Evolutionary conservation across 2,113 vertebrate genomes (phyloP).

Genomic region (Pantherophis guttatus): DNA sequence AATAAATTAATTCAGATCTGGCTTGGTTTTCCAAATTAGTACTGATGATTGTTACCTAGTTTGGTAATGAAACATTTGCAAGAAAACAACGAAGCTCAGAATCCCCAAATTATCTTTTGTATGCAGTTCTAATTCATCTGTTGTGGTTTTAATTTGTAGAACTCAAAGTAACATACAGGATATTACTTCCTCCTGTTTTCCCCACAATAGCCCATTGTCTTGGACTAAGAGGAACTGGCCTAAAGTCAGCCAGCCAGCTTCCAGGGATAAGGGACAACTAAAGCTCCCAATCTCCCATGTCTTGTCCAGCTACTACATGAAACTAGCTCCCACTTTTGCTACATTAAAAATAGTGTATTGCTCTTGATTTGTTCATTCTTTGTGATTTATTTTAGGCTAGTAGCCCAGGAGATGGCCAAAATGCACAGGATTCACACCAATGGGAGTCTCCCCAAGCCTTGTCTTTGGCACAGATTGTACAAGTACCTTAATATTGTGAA

Average conservation of each 20-base stretch:
- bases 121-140: not conserved
- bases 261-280: not conserved
- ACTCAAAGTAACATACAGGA: not conserved
- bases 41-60: not conserved
- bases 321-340: not conserved
- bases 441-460: conserved; percentile 89
- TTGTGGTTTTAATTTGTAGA: not conserved
- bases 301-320: not conserved
- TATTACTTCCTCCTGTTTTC: not conserved
- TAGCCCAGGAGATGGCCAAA: conserved; percentile 91
- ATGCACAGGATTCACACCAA: conserved; percentile 94
- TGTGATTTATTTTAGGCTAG: conserved; percentile 72
- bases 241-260: not conserved
- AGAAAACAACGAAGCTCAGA: not conserved
- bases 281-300: not conserved
- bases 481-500: conserved; percentile 90
- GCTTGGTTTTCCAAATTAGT: not conserved
- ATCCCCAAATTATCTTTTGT: not conserved
- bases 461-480: conserved; percentile 91
- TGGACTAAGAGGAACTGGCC: not conserved
- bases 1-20: not conserved
- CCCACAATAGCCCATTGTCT: not conserved
- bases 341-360: not conserved
- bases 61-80: not conserved
- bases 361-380: accelerated